These are phyloP conservation scores for Lanius collurio DNA, from an alignment of 2,113 vertebrate species.

Conservation along the genomic window DNA sequence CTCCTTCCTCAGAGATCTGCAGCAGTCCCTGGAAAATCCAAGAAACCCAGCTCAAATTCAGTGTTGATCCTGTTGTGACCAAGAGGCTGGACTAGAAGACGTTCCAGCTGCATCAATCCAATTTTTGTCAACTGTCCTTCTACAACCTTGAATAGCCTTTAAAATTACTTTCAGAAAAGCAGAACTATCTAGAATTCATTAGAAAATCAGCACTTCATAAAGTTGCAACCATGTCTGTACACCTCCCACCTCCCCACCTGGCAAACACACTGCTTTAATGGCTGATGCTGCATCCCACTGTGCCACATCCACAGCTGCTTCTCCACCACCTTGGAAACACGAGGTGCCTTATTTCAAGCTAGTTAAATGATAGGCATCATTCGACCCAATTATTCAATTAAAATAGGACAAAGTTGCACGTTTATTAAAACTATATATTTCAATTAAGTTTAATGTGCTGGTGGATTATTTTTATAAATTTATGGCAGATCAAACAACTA, in stretches of 20 bases:
- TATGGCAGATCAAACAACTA: neutral
- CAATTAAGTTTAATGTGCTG: neutral
- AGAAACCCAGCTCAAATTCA: neutral
- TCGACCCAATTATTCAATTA: neutral
- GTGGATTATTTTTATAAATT: neutral
- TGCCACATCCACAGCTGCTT: neutral
- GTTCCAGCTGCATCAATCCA: neutral
- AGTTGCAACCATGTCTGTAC: neutral
- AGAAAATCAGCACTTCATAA: neutral
- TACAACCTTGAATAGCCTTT: neutral
- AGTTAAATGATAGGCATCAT: neutral
- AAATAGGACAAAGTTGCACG: neutral
- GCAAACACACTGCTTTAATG: neutral
- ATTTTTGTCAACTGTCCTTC: neutral
- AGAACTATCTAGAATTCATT: neutral
- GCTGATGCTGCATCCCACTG: neutral
- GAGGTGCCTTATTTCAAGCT: neutral
- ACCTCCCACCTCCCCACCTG: neutral
- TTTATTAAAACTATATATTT: neutral
- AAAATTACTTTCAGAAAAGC: neutral
- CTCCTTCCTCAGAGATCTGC: neutral
- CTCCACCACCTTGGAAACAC: neutral
- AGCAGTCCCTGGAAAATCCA: neutral
- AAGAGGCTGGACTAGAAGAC: neutral
- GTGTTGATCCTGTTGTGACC: neutral